These are phyloP conservation scores for Platyscapa corneri DNA, from an alignment of 1,140 invertebrate species.

Conservation along the genomic window DNA sequence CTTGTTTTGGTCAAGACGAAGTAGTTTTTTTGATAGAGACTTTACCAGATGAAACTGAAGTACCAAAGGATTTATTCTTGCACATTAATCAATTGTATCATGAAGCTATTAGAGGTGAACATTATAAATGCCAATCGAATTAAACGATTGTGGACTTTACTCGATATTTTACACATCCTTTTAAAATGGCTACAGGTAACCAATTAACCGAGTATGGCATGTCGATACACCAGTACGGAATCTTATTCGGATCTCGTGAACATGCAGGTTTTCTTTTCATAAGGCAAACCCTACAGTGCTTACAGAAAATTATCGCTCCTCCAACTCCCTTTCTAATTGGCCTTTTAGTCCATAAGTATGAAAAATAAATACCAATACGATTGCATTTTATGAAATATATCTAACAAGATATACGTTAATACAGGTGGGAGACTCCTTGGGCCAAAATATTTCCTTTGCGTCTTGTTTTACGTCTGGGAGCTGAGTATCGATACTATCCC, in stretches of 20 bases:
- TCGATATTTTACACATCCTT: constrained; percentile 30
- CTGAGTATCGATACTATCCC: constrained; percentile 92
- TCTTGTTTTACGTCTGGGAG: constrained; percentile 86
- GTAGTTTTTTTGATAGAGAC: constrained; percentile 86
- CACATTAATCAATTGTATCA: constrained; percentile 85
- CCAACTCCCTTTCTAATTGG: constrained; percentile 86
- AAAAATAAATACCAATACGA: constrained; percentile 44
- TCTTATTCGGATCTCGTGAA: constrained; percentile 86
- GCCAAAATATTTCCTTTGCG: constrained; percentile 89
- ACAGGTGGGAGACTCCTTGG: constrained; percentile 89
- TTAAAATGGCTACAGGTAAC: constrained; percentile 75
- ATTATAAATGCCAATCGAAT: not conserved
- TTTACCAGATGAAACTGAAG: constrained; percentile 79
- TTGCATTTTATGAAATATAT: not conserved
- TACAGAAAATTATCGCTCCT: constrained; percentile 85
- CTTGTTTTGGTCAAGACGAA: constrained; percentile 90
- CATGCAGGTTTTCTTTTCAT: constrained; percentile 91
- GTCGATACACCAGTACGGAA: constrained; percentile 77
- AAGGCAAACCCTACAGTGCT: constrained; percentile 87
- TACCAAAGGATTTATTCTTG: constrained; percentile 86
- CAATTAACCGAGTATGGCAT: constrained; percentile 84
- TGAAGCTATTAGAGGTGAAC: constrained; percentile 84
- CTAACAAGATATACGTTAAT: not conserved
- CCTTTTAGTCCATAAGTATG: constrained; percentile 86
- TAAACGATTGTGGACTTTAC: constrained; percentile 37